Evolutionary conservation across 1,140 invertebrate species (phyloP).

Genomic region (Sarcophaga peregrina): DNA sequence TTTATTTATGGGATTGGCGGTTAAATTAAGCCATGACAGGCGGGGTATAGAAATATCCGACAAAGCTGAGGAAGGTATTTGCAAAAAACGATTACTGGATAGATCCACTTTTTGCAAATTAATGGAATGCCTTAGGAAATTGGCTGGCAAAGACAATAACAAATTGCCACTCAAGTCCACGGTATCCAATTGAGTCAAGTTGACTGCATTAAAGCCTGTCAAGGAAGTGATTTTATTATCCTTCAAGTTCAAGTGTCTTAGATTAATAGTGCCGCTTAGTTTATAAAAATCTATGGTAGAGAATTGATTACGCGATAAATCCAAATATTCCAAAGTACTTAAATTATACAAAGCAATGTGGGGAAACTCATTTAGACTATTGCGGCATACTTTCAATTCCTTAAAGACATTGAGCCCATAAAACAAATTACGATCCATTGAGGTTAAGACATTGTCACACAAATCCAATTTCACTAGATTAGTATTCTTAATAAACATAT

Average conservation of each 20-base stretch:
- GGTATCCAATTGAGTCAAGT: conserved; percentile 76
- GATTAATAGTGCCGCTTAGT: conserved; percentile 76
- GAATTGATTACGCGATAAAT: conserved; percentile 78
- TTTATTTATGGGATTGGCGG: conserved; percentile 80
- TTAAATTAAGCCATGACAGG: conserved; percentile 81
- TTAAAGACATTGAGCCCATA: conserved; percentile 76
- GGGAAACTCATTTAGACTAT: conserved; percentile 79
- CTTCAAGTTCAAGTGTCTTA: conserved; percentile 78
- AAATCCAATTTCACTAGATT: conserved; percentile 80
- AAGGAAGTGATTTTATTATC: conserved; percentile 81
- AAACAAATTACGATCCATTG: conserved; percentile 77
- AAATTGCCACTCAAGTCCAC: conserved; percentile 82
- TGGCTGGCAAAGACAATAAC: conserved; percentile 80
- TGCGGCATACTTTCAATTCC: conserved; percentile 79
- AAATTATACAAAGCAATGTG: conserved; percentile 80
- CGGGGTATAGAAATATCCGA: conserved; percentile 79
- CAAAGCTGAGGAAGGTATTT: conserved; percentile 83
- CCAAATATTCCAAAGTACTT: conserved; percentile 78
- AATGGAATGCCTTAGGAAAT: conserved; percentile 81
- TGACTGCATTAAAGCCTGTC: conserved; percentile 80
- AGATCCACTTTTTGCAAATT: conserved; percentile 81
- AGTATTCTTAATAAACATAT: conserved; percentile 79
- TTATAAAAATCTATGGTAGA: conserved; percentile 80
- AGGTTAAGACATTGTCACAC: conserved; percentile 74
- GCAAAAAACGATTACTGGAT: conserved; percentile 82